A percentile compares a stretch with the other conserved stretches of the same genome.
Conservation (phyloP, 1,140 invertebrate genomes). For the Gryllus bimaculatus region DNA sequence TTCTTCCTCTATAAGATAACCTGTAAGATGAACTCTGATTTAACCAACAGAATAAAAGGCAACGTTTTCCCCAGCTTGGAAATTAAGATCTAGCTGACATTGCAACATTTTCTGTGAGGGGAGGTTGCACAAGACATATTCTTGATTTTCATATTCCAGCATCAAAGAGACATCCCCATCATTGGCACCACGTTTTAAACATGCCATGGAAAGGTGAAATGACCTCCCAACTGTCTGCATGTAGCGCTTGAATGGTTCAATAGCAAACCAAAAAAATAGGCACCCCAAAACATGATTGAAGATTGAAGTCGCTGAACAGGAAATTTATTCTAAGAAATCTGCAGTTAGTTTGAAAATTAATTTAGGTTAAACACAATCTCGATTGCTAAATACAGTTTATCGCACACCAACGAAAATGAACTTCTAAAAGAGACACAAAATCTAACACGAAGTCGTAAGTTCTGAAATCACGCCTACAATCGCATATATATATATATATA, state of each 20-base stretch:
- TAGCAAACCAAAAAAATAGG: slow-evolving; percentile 34
- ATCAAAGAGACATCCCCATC: slow-evolving; percentile 65
- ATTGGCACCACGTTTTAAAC: slow-evolving; percentile 25
- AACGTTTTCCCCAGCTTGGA: slow-evolving; percentile 50
- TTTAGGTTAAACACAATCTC: no score
- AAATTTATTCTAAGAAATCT: no score
- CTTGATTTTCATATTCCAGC: slow-evolving; percentile 59
- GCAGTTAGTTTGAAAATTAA: no score
- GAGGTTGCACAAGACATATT: slow-evolving; percentile 72
- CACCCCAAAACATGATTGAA: no score
- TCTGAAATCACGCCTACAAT: no score
- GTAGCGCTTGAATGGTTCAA: slow-evolving; percentile 79
- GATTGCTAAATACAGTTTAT: no score
- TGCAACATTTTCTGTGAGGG: slow-evolving; percentile 49
- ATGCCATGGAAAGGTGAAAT: slow-evolving; percentile 81
- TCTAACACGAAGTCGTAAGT: no score
- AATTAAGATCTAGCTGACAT: slow-evolving; percentile 67
- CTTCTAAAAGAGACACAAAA: no score
- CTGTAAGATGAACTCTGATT: slow-evolving; percentile 63
- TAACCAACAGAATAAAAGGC: slow-evolving; percentile 52
- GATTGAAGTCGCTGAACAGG: no score
- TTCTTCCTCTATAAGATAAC: no score
- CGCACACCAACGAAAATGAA: no score
- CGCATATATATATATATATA: no score
- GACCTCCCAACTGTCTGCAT: slow-evolving; percentile 68